These are phyloP conservation scores for Azemiops feae DNA, from an alignment of 2,113 vertebrate species.

Conservation along the genomic window DNA sequence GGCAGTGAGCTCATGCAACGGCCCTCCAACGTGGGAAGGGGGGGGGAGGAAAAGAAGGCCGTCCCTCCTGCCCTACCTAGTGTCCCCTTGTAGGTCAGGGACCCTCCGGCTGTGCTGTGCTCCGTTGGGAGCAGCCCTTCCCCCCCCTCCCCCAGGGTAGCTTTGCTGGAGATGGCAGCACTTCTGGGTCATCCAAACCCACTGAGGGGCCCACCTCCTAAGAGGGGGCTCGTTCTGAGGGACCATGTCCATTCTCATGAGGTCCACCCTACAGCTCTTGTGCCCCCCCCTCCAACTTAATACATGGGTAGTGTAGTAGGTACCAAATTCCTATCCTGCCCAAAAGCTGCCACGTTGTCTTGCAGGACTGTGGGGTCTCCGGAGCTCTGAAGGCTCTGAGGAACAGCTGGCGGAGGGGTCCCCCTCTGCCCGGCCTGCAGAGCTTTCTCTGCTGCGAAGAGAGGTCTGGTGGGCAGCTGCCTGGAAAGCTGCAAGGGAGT, in stretches of 20 bases:
- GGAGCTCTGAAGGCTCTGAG: neutral
- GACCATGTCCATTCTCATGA: neutral
- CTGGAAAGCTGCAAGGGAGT: neutral
- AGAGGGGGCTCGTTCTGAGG: neutral
- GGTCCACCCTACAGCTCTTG: neutral
- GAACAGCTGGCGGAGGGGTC: neutral
- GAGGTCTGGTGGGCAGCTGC: neutral
- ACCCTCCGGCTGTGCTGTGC: neutral
- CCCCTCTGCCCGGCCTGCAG: neutral
- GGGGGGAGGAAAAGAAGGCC: neutral
- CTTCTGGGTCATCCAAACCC: neutral
- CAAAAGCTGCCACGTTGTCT: neutral
- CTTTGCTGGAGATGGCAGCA: neutral
- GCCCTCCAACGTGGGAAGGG: neutral
- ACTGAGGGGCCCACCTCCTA: neutral
- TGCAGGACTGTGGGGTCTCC: neutral
- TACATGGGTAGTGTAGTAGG: neutral
- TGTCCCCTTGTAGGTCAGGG: neutral
- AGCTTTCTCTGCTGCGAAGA: neutral
- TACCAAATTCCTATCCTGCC: neutral
- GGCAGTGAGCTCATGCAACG: neutral
- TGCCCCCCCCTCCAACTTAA: neutral
- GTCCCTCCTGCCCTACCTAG: neutral
- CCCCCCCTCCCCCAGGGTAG: neutral
- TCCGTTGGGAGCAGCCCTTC: neutral